Base-by-base conservation (phyloP, 2,888 invertebrate species). In the Drosophila tanythrix region DNA sequence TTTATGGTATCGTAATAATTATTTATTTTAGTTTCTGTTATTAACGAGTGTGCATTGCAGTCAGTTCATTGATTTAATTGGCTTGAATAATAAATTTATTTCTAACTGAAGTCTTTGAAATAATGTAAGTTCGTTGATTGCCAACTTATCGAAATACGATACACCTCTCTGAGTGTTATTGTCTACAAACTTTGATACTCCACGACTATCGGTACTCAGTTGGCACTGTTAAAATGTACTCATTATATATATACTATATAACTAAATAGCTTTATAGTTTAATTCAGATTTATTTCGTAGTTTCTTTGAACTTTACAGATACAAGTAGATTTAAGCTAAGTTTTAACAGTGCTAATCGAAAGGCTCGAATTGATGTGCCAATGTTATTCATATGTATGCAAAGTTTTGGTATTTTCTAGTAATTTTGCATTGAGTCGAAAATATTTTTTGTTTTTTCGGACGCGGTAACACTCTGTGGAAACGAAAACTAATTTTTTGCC, bases 401-500 rank as follows among this genome's bases (percentile, higher is more conserved):
- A 29, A 8, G 29, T 1, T 31, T 43, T 15, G 15, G 58, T 71
- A 71, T 70, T 58, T 63, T 63, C 29, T 59, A 7, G 46, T 38
- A 48, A 1, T 51, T 60, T 55, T 35, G 6, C 2, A 27, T n/a
- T 13, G 18, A 27, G 8, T 48, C 7, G 27, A 11, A 11, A 31
- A 52, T 71, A 62, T 68, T 62, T 40, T 46, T 29, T 13, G 2
- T 10, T 10, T 48, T 18, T 11, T 18, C 3, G 25, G 36, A 55
- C n/a, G 40, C 73, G 77, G 77, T 62, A 51, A 61, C 77, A 70
- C 66, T 70, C 15, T 27, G 36, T 65, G 29, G 36, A 56, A 71
- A 78, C 62, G 75, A 78, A 77, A 78, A 75, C 62, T 71, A 70
- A 64, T 71, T 74, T 78, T 78, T 78, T 78, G 78, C 77, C 77